Percentiles rank a stretch among this genome's conserved stretches.
Conservation (phyloP, 2,888 invertebrate species). For the Petrolisthes cinctipes region DNA sequence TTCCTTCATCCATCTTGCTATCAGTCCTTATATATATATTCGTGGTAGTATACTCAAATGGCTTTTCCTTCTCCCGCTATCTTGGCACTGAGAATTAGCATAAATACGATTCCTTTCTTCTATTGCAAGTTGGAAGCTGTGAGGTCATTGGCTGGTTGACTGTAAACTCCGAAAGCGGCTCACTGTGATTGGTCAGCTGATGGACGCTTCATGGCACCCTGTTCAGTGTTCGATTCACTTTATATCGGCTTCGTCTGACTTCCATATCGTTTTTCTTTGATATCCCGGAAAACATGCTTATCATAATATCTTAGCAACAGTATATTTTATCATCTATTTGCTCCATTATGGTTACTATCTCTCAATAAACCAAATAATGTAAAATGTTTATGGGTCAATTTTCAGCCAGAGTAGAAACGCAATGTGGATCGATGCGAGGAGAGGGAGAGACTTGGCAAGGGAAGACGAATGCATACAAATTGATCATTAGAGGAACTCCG, state of each 20-base stretch:
- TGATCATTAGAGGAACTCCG: neutral
- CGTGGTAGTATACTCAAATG: constrained; percentile 34
- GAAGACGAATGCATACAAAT: constrained; percentile 50
- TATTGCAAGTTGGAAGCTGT: constrained; percentile 42
- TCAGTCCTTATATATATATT: constrained; percentile 25
- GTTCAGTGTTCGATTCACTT: constrained; percentile 35
- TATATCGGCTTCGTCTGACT: constrained; percentile 6
- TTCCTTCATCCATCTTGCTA: constrained; percentile 33
- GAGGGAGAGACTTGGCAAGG: constrained; percentile 6
- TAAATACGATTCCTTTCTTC: constrained; percentile 56
- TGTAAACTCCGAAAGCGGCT: constrained; percentile 13
- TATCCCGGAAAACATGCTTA: neutral
- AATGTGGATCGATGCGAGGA: constrained; percentile 27
- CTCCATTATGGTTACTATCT: too few species aligned
- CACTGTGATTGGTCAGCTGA: constrained; percentile 33
- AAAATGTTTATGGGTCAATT: too few species aligned
- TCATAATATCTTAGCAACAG: neutral
- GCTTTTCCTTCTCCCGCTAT: constrained; percentile 47
- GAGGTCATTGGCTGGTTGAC: constrained; percentile 18
- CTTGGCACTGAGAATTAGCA: constrained; percentile 51
- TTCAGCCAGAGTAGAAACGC: neutral
- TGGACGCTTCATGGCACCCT: constrained; percentile 42
- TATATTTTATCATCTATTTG: too few species aligned
- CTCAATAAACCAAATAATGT: too few species aligned
- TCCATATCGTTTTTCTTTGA: neutral